Percentiles rank a stretch among this genome's conserved stretches.
These are phyloP conservation scores for Neosilurus hyrtlii DNA, from an alignment of 2,797 vertebrate genomes.

Conservation along the genomic window DNA sequence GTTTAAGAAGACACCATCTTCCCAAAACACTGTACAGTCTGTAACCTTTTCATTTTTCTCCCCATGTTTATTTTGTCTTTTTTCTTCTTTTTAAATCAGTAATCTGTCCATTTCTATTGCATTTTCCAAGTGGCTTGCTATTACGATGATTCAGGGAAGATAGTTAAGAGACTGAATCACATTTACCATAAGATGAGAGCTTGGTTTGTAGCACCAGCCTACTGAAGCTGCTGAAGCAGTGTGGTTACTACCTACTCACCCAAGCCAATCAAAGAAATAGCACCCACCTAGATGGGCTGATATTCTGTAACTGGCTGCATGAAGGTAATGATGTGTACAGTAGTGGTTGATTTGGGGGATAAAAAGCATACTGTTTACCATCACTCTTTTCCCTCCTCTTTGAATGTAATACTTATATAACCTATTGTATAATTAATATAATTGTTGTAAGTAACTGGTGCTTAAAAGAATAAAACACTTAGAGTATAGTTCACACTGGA, in stretches of 20 bases:
- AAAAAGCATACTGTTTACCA: background rate
- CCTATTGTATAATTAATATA: background rate
- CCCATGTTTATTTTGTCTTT: background rate
- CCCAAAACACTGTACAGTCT: background rate
- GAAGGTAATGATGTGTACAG: background rate
- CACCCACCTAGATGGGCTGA: background rate
- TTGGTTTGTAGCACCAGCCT: slow-evolving; percentile 6
- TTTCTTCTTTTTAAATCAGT: slow-evolving; percentile 2
- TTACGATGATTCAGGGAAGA: slow-evolving; percentile 11
- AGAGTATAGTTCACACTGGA: no score
- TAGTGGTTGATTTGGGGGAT: background rate
- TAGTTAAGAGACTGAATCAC: slow-evolving; percentile 11
- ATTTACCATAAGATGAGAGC: slow-evolving; percentile 3
- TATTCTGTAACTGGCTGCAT: background rate
- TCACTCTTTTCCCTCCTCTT: background rate
- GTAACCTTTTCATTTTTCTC: background rate
- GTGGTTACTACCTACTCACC: background rate
- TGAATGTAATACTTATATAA: background rate
- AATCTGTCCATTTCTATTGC: slow-evolving; percentile 10
- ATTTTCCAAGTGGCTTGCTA: slow-evolving; percentile 5
- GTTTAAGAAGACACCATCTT: background rate
- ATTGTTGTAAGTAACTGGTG: background rate
- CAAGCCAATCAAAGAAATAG: background rate
- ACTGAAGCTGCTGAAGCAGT: background rate
- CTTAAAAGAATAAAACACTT: background rate